phyloP scores from a whole-genome alignment of 2,797 vertebrate species.

The Pseudopleuronectes americanus region DNA sequence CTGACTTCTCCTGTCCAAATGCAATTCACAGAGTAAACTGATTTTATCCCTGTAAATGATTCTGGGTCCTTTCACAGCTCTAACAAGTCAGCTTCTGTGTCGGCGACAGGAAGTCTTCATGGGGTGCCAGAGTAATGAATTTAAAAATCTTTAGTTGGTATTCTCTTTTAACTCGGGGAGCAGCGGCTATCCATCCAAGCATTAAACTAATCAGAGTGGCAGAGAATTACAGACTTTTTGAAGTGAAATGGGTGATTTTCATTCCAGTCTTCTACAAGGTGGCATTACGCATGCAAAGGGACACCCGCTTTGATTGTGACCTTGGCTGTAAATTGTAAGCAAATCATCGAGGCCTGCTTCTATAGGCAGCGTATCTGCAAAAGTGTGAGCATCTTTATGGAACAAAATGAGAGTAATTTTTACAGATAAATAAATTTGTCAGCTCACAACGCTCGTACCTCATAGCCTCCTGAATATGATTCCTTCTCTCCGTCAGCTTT shows the following conservation, averaged over 20 bases:
- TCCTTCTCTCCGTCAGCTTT: constrained; percentile 65
- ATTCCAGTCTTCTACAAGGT: constrained; percentile 52
- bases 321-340: constrained; percentile 76
- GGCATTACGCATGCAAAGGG: constrained; percentile 58
- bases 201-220: constrained; percentile 65
- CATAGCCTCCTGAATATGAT: constrained; percentile 69
- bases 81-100: constrained; percentile 36
- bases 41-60: constrained; percentile 39
- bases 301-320: constrained; percentile 74
- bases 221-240: constrained; percentile 61
- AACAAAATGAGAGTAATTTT: constrained; percentile 75
- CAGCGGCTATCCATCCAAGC: constrained; percentile 53
- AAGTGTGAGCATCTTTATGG: constrained; percentile 76
- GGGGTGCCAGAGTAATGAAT: constrained; percentile 48
- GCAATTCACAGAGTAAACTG: constrained; percentile 30
- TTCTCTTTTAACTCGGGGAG: constrained; percentile 61
- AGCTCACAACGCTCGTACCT: constrained; percentile 73
- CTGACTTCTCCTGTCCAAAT: constrained; percentile 21
- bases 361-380: constrained; percentile 65
- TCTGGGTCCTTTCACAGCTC: constrained; percentile 31
- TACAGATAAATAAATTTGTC: constrained; percentile 80
- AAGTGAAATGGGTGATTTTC: constrained; percentile 65
- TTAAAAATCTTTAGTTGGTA: constrained; percentile 43
- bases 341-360: constrained; percentile 65
- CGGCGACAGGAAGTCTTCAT: constrained; percentile 23